phyloP scores from a whole-genome alignment of 2,888 invertebrate genomes.

The Drosophila neutralis region DNA sequence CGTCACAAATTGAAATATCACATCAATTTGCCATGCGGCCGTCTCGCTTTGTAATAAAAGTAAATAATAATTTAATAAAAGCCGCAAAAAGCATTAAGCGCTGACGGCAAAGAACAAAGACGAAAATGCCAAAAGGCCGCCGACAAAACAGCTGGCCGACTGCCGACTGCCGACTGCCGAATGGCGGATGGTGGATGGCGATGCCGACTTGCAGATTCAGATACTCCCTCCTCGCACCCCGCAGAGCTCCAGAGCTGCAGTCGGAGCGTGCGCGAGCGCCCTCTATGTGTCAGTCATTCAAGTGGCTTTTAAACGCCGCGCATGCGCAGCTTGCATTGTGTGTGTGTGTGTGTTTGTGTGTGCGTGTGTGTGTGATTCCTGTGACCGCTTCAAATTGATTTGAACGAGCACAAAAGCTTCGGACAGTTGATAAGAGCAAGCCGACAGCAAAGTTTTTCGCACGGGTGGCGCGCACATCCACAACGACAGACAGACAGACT shows the following conservation, averaged over 20 bases:
- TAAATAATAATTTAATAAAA: constrained; percentile 80
- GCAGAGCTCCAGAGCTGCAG: not conserved
- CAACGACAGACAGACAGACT: constrained; percentile 5
- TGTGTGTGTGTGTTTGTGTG: constrained; percentile 5
- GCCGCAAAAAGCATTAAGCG: constrained; percentile 68
- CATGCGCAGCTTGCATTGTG: constrained; percentile 43
- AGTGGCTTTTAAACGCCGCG: constrained; percentile 53
- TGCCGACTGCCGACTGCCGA: constrained; percentile 26
- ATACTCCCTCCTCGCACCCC: constrained; percentile 12
- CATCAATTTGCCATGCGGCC: constrained; percentile 75
- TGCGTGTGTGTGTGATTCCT: constrained; percentile 27
- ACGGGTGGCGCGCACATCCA: constrained; percentile 66
- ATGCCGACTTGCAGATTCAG: constrained; percentile 32
- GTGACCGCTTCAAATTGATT: constrained; percentile 74
- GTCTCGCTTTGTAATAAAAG: constrained; percentile 77
- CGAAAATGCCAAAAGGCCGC: constrained; percentile 52
- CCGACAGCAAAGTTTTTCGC: constrained; percentile 66
- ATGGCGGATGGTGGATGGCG: constrained; percentile 20
- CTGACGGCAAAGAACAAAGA: constrained; percentile 76
- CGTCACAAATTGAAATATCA: constrained; percentile 77
- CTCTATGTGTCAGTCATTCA: constrained; percentile 64
- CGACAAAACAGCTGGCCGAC: constrained; percentile 47
- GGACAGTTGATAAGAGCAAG: constrained; percentile 70
- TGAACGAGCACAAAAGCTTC: constrained; percentile 69
- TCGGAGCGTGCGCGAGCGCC: constrained; percentile 47